Percentiles rank a stretch among this genome's conserved stretches.
phyloP scores from a whole-genome alignment of 2,797 vertebrate species.

The Enteromius viviparus region DNA sequence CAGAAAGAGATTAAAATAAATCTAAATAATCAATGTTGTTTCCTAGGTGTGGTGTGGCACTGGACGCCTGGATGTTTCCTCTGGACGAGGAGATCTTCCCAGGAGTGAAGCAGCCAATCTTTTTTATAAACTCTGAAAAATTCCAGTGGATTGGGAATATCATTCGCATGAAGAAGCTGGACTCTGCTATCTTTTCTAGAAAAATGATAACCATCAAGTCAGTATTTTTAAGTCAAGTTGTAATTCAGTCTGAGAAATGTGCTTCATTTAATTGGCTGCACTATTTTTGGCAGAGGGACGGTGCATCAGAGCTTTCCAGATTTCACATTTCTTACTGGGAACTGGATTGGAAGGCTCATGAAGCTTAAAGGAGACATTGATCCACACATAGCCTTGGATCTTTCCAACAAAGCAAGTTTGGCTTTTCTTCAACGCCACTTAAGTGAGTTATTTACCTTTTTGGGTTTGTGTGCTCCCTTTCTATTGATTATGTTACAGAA shows the following conservation, averaged over 20 bases:
- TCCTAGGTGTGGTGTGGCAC: slow-evolving; percentile 87
- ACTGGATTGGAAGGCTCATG: slow-evolving; percentile 84
- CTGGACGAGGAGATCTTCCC: slow-evolving; percentile 83
- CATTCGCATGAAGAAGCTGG: slow-evolving; percentile 83
- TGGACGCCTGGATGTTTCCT: slow-evolving; percentile 94
- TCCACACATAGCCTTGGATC: slow-evolving; percentile 85
- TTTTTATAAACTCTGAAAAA: slow-evolving; percentile 94
- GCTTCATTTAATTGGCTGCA: background rate
- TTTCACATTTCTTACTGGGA: slow-evolving; percentile 89
- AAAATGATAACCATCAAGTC: slow-evolving; percentile 97
- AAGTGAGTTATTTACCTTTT: slow-evolving; percentile 74
- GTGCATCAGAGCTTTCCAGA: slow-evolving; percentile 97
- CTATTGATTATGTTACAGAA: background rate
- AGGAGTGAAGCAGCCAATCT: slow-evolving; percentile 86
- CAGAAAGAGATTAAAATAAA: background rate
- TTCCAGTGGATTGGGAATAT: slow-evolving; percentile 91
- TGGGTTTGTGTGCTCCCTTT: background rate
- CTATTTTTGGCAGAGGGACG: slow-evolving; percentile 78
- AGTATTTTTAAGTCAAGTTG: too few relatives aligned
- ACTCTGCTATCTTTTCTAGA: slow-evolving; percentile 78
- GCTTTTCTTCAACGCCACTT: slow-evolving; percentile 94
- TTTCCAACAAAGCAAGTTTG: slow-evolving; percentile 88
- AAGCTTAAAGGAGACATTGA: slow-evolving; percentile 90
- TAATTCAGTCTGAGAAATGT: background rate
- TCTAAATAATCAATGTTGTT: background rate